Percentiles rank a stretch among this genome's conserved stretches.
Conservation (phyloP, 2,888 invertebrate species). For the Drosophila kuntzei region DNA sequence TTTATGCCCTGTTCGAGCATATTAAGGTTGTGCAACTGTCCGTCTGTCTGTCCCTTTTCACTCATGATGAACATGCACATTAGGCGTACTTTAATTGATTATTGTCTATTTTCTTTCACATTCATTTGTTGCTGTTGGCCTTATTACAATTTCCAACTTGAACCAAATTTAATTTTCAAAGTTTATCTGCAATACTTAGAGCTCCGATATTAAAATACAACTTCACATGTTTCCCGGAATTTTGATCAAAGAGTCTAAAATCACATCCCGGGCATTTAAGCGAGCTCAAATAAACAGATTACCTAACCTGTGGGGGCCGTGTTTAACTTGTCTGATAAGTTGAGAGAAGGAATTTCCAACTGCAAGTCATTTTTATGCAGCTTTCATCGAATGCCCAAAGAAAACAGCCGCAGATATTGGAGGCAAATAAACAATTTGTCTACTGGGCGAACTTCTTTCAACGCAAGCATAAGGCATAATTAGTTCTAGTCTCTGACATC, state of each 20-base stretch:
- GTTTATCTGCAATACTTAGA: not conserved
- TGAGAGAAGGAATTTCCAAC: constrained; percentile 22
- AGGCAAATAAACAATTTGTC: constrained; percentile 56
- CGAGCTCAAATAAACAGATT: constrained; percentile 28
- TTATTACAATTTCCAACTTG: too few species aligned
- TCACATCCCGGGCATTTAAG: constrained; percentile 38
- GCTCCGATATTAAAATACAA: not conserved
- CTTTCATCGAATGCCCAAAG: constrained; percentile 41
- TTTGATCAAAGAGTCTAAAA: constrained; percentile 43
- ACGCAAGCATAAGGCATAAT: constrained; percentile 68
- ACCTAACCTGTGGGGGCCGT: constrained; percentile 15
- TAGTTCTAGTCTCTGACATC: constrained; percentile 47
- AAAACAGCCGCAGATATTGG: constrained; percentile 16
- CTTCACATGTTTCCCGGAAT: constrained; percentile 9
- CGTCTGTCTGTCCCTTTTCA: too few species aligned
- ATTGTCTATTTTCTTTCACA: too few species aligned
- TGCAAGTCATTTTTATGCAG: constrained; percentile 29
- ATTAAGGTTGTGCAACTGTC: too few species aligned
- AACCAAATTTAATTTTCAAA: not conserved
- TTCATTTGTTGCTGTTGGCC: too few species aligned
- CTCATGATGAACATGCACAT: too few species aligned
- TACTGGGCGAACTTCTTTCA: constrained; percentile 46
- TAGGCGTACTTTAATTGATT: too few species aligned
- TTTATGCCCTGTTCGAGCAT: too few species aligned
- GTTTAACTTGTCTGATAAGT: constrained; percentile 18